Evolutionary conservation across 2,888 invertebrate species (phyloP).

Genomic region (Watsonalla cultraria): DNA sequence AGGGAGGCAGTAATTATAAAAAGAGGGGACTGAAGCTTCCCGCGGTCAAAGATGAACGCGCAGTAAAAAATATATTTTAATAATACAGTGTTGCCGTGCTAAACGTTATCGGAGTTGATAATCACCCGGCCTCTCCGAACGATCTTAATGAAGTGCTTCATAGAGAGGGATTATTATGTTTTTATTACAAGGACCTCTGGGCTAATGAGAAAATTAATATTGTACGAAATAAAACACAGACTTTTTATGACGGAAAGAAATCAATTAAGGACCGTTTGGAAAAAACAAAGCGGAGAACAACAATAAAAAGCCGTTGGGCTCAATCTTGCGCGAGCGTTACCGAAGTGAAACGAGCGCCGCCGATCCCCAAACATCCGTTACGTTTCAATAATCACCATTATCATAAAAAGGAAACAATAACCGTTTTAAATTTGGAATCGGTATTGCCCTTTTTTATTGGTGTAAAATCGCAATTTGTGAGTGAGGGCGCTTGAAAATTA

Average conservation of each 20-base stretch:
- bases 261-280: conserved; percentile 50
- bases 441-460: conserved; percentile 66
- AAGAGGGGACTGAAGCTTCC: conserved; percentile 33
- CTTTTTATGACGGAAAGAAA: conserved; percentile 39
- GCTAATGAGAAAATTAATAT: conserved; percentile 50
- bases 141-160: conserved; percentile 65
- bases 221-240: conserved; percentile 32
- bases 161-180: conserved; percentile 57
- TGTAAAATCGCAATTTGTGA: conserved; percentile 68
- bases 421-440: conserved; percentile 72
- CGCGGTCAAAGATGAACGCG: conserved; percentile 49
- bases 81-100: conserved; percentile 58
- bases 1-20: conserved; percentile 60
- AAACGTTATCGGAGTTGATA: conserved; percentile 63
- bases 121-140: conserved; percentile 63
- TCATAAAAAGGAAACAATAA: conserved; percentile 77
- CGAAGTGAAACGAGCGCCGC: conserved; percentile 55
- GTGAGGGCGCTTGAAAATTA: conserved; percentile 57
- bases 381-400: conserved; percentile 71
- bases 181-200: conserved; percentile 54
- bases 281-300: conserved; percentile 56
- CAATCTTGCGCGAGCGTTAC: conserved; percentile 57
- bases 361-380: conserved; percentile 57
- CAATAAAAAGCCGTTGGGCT: conserved; percentile 57
- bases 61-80: conserved; percentile 54